These are phyloP conservation scores for Drosophila lacertosa DNA, from an alignment of 1,140 invertebrate species.

Conservation along the genomic window DNA sequence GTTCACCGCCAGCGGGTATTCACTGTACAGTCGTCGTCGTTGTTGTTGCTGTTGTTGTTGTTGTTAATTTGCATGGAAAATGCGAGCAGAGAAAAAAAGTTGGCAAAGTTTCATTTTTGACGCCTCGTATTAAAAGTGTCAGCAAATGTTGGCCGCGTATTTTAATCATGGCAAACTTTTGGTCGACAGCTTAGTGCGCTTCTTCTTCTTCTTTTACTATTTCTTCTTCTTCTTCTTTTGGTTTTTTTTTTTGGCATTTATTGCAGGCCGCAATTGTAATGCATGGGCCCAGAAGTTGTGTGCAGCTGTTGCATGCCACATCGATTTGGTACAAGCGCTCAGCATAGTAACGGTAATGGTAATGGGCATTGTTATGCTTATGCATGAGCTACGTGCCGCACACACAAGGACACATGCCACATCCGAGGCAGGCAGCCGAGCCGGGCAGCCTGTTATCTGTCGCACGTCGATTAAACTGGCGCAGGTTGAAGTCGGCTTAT, in stretches of 20 bases:
- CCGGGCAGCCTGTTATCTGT: slow-evolving; percentile 52
- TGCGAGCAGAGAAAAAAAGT: slow-evolving; percentile 35
- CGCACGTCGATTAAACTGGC: slow-evolving; percentile 47
- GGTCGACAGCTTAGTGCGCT: neutral
- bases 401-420: neutral
- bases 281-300: slow-evolving; percentile 46
- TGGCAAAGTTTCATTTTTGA: slow-evolving; percentile 46
- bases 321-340: slow-evolving; percentile 43
- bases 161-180: slow-evolving; percentile 69
- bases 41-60: neutral
- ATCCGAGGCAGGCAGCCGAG: neutral
- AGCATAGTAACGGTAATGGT: slow-evolving; percentile 46
- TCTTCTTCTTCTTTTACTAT: no score
- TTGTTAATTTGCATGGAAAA: slow-evolving; percentile 50
- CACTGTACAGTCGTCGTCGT: slow-evolving; percentile 1
- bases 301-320: slow-evolving; percentile 77
- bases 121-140: slow-evolving; percentile 69
- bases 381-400: slow-evolving; percentile 66
- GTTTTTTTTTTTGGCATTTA: slow-evolving; percentile 23
- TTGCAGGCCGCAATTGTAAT: slow-evolving; percentile 67
- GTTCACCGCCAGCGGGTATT: slow-evolving; percentile 13
- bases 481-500: slow-evolving; percentile 45
- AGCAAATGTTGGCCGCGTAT: slow-evolving; percentile 59
- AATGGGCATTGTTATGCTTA: slow-evolving; percentile 70
- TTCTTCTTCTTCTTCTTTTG: no score